phyloP scores from a whole-genome alignment of 2,888 invertebrate species.

The Ophioninae sp. region DNA sequence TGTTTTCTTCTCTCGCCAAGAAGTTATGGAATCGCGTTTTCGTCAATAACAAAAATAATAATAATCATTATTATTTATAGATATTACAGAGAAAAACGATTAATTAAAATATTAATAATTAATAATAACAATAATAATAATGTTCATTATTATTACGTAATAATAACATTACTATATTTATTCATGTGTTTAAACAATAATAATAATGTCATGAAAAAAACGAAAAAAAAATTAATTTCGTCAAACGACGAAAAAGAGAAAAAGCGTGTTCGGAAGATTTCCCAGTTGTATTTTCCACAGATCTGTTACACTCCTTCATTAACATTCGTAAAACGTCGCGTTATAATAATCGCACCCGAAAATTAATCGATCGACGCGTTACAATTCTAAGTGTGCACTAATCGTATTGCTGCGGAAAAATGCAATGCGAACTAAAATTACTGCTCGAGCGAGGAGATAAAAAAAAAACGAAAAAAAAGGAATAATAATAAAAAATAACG shows the following conservation, averaged over 20 bases:
- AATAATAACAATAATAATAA: no score
- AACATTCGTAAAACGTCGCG: conserved; percentile 51
- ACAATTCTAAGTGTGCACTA: not conserved
- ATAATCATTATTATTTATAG: no score
- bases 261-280: not conserved
- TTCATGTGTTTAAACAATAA: no score
- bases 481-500: not conserved
- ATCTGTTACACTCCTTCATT: conserved; percentile 41
- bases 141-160: no score
- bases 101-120: no score
- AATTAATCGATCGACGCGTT: conserved; percentile 45
- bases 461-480: not conserved
- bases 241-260: not conserved
- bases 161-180: no score
- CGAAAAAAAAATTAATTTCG: not conserved
- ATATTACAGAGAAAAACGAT: no score
- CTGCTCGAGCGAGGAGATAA: not conserved
- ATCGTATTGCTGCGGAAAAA: not conserved
- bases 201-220: not conserved
- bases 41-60: no score
- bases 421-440: not conserved
- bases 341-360: conserved; percentile 4
- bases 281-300: conserved; percentile 1
- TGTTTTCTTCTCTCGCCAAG: not conserved
- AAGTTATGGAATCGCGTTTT: not conserved